phyloP scores from a whole-genome alignment of 2,888 invertebrate species.

The Mayetiola destructor region DNA sequence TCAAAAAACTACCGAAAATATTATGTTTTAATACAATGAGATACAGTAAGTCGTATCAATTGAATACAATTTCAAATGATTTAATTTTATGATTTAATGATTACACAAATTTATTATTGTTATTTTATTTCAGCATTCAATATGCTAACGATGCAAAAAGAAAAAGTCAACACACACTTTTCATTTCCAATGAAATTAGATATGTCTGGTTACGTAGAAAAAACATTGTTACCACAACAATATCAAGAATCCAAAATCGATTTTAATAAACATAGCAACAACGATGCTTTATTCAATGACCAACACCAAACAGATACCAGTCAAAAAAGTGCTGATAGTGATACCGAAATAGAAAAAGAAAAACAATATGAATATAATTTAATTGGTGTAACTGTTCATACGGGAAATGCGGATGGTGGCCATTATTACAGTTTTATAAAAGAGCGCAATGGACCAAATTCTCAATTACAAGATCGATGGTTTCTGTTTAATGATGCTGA shows the following conservation, averaged over 20 bases:
- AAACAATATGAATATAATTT: constrained; percentile 46
- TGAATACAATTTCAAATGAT: not conserved
- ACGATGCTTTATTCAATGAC: constrained; percentile 14
- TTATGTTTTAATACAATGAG: constrained; percentile 95
- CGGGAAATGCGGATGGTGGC: constrained; percentile 94
- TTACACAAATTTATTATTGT: not conserved
- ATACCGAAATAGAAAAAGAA: constrained; percentile 21
- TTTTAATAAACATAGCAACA: constrained; percentile 44
- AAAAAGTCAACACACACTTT: constrained; percentile 94
- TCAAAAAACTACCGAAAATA: constrained; percentile 84
- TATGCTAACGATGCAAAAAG: constrained; percentile 93
- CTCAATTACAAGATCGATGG: constrained; percentile 70
- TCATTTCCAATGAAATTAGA: constrained; percentile 86
- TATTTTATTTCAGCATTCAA: constrained; percentile 49
- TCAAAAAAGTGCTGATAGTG: constrained; percentile 21
- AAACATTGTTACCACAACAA: constrained; percentile 79
- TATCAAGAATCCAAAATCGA: constrained; percentile 45
- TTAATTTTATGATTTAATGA: not conserved
- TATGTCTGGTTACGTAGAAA: constrained; percentile 91
- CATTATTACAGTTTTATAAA: constrained; percentile 94
- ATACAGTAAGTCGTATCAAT: constrained; percentile 39
- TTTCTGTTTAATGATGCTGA: constrained; percentile 84
- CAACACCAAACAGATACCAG: not conserved
- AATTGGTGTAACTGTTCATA: constrained; percentile 91
- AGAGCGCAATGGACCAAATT: constrained; percentile 53